Evolutionary conservation across 2,113 vertebrate genomes (phyloP).

Genomic region (Copsychus sechellarum): DNA sequence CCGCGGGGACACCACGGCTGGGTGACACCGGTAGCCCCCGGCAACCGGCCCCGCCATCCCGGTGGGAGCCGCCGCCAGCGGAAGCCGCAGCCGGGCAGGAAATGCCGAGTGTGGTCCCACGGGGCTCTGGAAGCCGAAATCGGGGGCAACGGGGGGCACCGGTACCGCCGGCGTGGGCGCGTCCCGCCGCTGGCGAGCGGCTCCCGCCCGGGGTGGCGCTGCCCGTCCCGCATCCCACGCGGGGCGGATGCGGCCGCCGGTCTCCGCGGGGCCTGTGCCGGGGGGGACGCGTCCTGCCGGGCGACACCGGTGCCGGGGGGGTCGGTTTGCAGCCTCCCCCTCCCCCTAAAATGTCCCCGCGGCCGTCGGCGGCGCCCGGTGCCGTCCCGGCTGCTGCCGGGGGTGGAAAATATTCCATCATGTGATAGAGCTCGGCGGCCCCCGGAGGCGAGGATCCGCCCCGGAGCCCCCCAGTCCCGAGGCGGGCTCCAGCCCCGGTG

Average conservation of each 20-base stretch:
- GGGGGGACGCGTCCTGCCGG: background rate
- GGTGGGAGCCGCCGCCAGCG: background rate
- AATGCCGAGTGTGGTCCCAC: background rate
- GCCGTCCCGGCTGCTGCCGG: background rate
- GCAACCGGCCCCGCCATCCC: background rate
- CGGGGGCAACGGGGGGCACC: background rate
- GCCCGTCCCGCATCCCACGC: background rate
- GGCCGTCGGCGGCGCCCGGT: background rate
- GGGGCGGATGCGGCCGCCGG: background rate
- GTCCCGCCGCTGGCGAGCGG: background rate
- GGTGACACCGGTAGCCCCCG: background rate
- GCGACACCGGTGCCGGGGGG: background rate
- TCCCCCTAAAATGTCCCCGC: background rate
- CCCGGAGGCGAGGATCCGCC: background rate
- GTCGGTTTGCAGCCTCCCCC: background rate
- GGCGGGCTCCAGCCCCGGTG: background rate
- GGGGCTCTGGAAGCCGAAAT: background rate
- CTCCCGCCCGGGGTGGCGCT: background rate
- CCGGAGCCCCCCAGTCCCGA: background rate
- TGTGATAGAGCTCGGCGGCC: background rate
- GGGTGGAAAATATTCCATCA: background rate
- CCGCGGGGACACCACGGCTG: rapidly evolving
- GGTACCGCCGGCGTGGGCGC: background rate
- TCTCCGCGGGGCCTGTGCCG: background rate
- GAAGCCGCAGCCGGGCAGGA: constrained; percentile 3